Conservation (phyloP, 2,888 invertebrate genomes). For the Gymnosoma rotundatum region DNA sequence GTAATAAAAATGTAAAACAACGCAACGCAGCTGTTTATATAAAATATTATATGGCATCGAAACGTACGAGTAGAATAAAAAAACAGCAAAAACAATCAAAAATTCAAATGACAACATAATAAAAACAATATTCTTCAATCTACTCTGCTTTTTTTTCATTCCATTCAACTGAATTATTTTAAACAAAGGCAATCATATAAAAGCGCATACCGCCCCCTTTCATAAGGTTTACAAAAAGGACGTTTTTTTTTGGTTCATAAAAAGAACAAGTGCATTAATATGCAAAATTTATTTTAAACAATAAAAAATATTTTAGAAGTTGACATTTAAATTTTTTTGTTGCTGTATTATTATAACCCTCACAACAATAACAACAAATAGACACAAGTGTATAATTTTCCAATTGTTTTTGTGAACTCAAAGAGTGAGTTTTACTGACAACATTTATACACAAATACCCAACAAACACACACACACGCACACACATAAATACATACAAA, state of each 20-base stretch:
- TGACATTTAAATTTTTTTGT: slow-evolving; percentile 66
- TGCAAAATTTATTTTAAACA: slow-evolving; percentile 70
- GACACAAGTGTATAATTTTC: slow-evolving; percentile 81
- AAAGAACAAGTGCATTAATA: slow-evolving; percentile 70
- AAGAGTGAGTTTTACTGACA: slow-evolving; percentile 31
- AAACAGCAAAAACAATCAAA: slow-evolving; percentile 55
- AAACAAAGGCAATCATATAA: slow-evolving; percentile 11
- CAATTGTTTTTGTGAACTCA: slow-evolving; percentile 78
- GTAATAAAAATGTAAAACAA: slow-evolving; percentile 65
- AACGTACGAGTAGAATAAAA: background rate
- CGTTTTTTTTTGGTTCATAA: slow-evolving; percentile 18
- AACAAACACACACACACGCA: background rate
- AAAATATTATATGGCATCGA: slow-evolving; percentile 23
- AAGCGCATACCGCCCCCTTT: slow-evolving; percentile 29
- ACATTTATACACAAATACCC: slow-evolving; percentile 22
- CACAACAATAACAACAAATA: slow-evolving; percentile 45
- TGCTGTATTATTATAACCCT: slow-evolving; percentile 59
- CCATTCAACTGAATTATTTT: background rate
- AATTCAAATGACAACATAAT: slow-evolving; percentile 65
- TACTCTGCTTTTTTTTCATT: background rate
- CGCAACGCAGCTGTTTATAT: slow-evolving; percentile 64
- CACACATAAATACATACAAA: slow-evolving; percentile 1
- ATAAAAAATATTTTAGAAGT: slow-evolving; percentile 66
- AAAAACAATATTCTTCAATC: slow-evolving; percentile 48
- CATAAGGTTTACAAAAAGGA: background rate